phyloP scores from a whole-genome alignment of 2,888 invertebrate species.

The Eupithecia inturbata region DNA sequence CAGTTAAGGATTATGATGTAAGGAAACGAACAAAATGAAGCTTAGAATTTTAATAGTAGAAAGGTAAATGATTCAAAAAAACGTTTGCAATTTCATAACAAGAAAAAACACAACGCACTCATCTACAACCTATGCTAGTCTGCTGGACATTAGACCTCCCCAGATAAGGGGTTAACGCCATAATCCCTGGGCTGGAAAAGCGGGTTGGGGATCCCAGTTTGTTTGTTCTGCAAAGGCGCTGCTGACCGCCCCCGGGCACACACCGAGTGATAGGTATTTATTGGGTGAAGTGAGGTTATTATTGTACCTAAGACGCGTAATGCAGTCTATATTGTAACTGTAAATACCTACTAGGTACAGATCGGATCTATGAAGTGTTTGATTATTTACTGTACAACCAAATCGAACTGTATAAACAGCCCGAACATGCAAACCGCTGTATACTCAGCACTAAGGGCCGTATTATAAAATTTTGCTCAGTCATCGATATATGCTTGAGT shows the following conservation, averaged over 20 bases:
- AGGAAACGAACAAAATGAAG: not conserved
- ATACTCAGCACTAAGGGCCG: not conserved
- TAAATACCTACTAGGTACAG: not conserved
- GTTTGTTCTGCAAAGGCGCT: too few relatives aligned
- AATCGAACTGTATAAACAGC: not conserved
- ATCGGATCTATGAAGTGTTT: not conserved
- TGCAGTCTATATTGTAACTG: not conserved
- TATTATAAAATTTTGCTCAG: too few relatives aligned
- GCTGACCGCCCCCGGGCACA: too few relatives aligned
- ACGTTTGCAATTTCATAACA: too few relatives aligned
- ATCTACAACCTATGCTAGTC: too few relatives aligned
- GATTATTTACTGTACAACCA: not conserved
- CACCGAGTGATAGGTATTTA: too few relatives aligned
- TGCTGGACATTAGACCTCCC: not conserved
- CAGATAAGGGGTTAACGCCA: too few relatives aligned
- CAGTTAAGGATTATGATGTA: not conserved
- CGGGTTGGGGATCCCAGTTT: too few relatives aligned
- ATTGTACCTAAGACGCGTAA: not conserved
- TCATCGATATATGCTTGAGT: too few relatives aligned
- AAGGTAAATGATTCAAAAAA: not conserved
- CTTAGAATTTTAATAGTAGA: too few relatives aligned
- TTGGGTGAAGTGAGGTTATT: not conserved
- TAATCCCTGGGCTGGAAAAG: too few relatives aligned
- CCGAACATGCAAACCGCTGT: not conserved
- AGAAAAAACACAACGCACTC: not conserved